Evolutionary conservation across 2,797 vertebrate species (phyloP).

Genomic region (Aphelocoma californica): DNA sequence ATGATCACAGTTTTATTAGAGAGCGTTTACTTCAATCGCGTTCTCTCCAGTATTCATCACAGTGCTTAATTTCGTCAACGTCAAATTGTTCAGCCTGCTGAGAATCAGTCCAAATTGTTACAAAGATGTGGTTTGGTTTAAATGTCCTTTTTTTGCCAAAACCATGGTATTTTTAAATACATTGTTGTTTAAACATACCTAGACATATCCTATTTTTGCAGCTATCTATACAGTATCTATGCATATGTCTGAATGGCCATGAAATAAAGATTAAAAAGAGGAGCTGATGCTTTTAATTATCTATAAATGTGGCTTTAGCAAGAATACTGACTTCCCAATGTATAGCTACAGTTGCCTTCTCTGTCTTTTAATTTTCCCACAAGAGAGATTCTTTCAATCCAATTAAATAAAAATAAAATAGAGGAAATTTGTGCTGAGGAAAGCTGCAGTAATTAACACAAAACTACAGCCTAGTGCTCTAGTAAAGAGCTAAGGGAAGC

Average conservation of each 20-base stretch:
- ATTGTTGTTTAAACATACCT: not conserved
- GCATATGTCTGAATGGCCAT: not conserved
- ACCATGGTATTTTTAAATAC: not conserved
- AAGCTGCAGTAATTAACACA: not conserved
- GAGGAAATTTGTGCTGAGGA: not conserved
- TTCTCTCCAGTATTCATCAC: not conserved
- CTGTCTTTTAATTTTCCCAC: not conserved
- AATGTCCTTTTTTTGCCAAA: not conserved
- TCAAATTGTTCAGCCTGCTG: not conserved
- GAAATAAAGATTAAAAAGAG: not conserved
- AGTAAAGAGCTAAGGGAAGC: not conserved
- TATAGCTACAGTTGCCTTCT: not conserved
- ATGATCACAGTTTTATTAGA: not conserved
- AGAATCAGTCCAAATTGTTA: not conserved
- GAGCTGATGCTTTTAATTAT: not conserved
- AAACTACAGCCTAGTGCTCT: constrained; percentile 1
- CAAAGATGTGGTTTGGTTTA: not conserved
- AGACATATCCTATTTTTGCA: not conserved
- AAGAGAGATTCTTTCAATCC: not conserved
- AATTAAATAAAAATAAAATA: constrained; percentile 27
- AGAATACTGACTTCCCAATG: not conserved
- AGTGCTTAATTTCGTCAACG: not conserved
- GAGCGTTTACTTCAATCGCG: not conserved
- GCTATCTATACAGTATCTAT: no score
- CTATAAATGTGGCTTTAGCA: not conserved